Evolutionary conservation across 2,888 invertebrate genomes (phyloP), one percentile per base, ranked within the genome.

Genomic region (Caenorhabditis uteleia): DNA sequence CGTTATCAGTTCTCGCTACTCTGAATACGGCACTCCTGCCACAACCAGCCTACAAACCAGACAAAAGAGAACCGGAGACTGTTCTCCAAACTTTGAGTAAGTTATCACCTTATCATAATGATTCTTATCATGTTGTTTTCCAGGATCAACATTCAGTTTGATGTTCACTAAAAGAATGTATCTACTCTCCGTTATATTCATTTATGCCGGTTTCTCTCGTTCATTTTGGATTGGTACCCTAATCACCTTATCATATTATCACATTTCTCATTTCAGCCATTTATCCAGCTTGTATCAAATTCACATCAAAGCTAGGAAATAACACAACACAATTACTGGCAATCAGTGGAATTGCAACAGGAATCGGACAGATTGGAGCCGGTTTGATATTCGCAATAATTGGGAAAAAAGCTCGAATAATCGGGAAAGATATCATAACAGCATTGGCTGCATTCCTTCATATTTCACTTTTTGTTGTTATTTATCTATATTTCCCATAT

Each of bases 151-250:
- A 8, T 64, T 57, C 36, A 33, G 29, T 36, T 27, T 64, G 14
- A 54, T 64, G 46, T n/a, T n/a, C 5, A 47, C 55, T 8, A 18
- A 31, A 3, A 33, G 36, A 25, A 64, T 64, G 64, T 23, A 36
- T 5, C 57, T 64, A 3, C 46, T 64, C n/a, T 39, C 64, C 0
- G 45, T 64, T 4, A 45, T 64, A 4, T 64, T 64, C 40, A 23
- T 64, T 1, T 64, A 64, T 16, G 54, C 64, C 29, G 64, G 64
- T 34, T 58, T 64, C 23, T 64, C 58, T 1, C 33, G 64, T 8
- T 58, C 58, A 21, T 64, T 64, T 31, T 64, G 64, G 64, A 64
- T 64, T 42, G 58, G n/a, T n/a, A n/a, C n/a, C n/a, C n/a, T n/a
- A n/a, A n/a, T n/a, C n/a, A n/a, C n/a, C n/a, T n/a, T n/a, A n/a